Base-by-base conservation (phyloP, 2,888 invertebrate genomes). In the Agrochola lychnidis region DNA sequence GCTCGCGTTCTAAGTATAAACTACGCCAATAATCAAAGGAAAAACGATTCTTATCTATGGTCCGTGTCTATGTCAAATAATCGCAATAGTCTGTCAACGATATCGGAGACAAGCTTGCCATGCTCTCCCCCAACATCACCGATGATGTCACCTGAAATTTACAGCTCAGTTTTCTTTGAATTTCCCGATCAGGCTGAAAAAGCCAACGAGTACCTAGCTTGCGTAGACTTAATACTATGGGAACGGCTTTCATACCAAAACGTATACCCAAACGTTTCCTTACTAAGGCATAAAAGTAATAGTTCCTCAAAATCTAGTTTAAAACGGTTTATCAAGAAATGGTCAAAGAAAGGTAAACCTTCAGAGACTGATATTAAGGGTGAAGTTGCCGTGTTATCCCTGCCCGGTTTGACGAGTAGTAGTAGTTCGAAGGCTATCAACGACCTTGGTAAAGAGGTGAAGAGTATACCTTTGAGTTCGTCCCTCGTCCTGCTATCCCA, bases 211-310 rank as follows among this genome's bases (percentile, higher is more conserved):
- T 91, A 89, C 56, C 86, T 96, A 51, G 92, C 94, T 0, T 95
- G 94, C 76, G 92, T 96, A 79, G 95, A 97, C 76, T 92, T 97
- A 19, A 96, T 97, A 81, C 87, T 96, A 14, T 96, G 97, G 96
- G 96, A 97, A 75, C 91, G 94, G 48, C 83, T 96, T 14, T 92
- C 95, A 0, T 92, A 92, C 70, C 89, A 90, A 64, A 89, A 92
- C 36, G 91, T 96, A 0, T 94, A 93, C 79, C 96, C 96, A 0
- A 95, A 95, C 74, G 93, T 96, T 2, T 94, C 94, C 0, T 78
- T 96, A 25, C 78, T 94, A 3, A 92, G 91, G 70, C 91, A 93
- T 10, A 92, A 91, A 69, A 92, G 93, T 75, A 90, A 86, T 36
- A 85, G 90, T 12, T 93, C 94, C 0, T 93, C 93, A 4, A 94